These are phyloP conservation scores for Hozukius guyotensis DNA, from an alignment of 2,797 vertebrate species.

Conservation along the genomic window DNA sequence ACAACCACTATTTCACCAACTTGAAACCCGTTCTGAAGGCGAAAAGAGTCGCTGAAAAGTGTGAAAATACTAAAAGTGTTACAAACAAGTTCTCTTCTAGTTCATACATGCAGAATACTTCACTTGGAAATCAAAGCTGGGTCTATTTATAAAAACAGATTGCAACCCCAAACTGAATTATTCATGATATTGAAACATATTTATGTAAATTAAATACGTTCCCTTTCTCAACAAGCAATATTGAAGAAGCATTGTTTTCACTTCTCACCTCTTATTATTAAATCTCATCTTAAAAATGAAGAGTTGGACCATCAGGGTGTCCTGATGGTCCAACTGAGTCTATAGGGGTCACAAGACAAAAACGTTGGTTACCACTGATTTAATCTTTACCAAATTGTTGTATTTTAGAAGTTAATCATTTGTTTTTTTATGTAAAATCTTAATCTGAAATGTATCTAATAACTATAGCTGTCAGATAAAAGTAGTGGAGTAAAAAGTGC, in stretches of 20 bases:
- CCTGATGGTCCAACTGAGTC: no score
- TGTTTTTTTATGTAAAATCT: background rate
- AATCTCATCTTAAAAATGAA: no score
- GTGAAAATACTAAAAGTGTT: background rate
- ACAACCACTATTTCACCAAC: background rate
- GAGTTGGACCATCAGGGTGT: no score
- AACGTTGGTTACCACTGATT: background rate
- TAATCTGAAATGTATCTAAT: background rate
- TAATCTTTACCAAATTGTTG: background rate
- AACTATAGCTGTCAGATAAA: background rate
- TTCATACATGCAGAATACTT: background rate
- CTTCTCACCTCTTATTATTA: no score
- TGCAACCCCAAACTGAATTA: background rate
- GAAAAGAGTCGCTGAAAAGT: background rate
- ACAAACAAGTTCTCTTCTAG: background rate
- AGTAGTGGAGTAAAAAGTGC: background rate
- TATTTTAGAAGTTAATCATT: background rate
- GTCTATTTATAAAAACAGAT: background rate
- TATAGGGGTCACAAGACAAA: no score
- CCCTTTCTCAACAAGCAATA: background rate
- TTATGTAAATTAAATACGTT: constrained; percentile 1
- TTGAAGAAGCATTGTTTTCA: background rate
- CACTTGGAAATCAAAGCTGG: background rate
- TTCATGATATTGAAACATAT: background rate
- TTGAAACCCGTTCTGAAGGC: background rate